Percentiles rank a stretch among this genome's conserved stretches.
Conservation (phyloP, 2,888 invertebrate species). For the Hydrotaea cyrtoneurina region DNA sequence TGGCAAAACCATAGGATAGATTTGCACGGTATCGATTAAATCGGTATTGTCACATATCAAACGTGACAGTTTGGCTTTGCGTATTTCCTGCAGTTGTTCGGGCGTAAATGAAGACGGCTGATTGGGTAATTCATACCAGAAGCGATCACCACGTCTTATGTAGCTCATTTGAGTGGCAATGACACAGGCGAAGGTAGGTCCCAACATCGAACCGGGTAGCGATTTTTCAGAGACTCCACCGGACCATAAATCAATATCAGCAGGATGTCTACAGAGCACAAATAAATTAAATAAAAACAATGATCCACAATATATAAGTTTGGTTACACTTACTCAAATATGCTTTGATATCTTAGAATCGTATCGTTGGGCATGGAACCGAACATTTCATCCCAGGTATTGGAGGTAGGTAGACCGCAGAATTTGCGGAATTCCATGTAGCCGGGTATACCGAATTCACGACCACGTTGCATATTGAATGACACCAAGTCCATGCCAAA, state of each 20-base stretch:
- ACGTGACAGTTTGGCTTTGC: conserved; percentile 90
- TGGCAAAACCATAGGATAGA: conserved; percentile 95
- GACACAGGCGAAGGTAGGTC: conserved; percentile 96
- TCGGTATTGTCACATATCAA: conserved; percentile 96
- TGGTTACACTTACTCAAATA: conserved; percentile 86
- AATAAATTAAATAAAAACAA: not conserved
- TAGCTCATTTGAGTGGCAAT: conserved; percentile 96
- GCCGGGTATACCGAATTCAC: conserved; percentile 94
- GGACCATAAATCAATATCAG: conserved; percentile 96
- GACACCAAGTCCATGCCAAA: conserved; percentile 95
- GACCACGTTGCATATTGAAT: conserved; percentile 95
- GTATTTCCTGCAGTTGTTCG: conserved; percentile 91
- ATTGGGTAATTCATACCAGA: conserved; percentile 96
- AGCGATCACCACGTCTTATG: conserved; percentile 93
- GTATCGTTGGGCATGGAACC: conserved; percentile 95
- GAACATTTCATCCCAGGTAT: conserved; percentile 89
- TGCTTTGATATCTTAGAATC: conserved; percentile 89
- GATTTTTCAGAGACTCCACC: conserved; percentile 96
- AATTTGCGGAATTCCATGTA: conserved; percentile 96
- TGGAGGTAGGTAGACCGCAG: conserved; percentile 91
- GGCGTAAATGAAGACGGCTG: conserved; percentile 95
- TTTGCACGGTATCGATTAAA: conserved; percentile 93
- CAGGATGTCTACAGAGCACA: conserved; percentile 85
- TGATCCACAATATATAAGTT: not conserved
- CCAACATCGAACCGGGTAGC: conserved; percentile 94